Base-by-base conservation (phyloP, 2,113 vertebrate genomes). In the Thomomys bottae region DNA sequence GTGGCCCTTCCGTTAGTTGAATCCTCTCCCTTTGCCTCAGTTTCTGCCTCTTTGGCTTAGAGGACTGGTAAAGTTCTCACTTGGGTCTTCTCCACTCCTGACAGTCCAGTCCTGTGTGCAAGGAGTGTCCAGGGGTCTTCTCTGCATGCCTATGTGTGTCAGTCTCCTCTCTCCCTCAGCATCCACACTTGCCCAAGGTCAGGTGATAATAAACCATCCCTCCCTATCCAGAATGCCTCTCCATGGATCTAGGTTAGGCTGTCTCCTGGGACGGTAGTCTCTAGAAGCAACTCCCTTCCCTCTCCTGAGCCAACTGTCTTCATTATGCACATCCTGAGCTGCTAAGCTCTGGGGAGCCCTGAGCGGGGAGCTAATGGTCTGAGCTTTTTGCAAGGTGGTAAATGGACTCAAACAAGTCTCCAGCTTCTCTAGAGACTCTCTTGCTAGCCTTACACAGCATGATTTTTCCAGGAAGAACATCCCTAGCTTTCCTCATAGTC, bases 181-280 rank as follows among this genome's bases (percentile, higher is more conserved):
- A 34, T 32, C 8, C 18, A 30, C 0, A 0, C 17, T 0, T 57
- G 34, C n/a, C 64, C 3, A 0, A 67, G 32, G 57, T 73, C 6
- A 30, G 12, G 63, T 75, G 40, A 54, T 17, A 23, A 73, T 45
- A 64, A 87, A 70, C 64, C 64, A 78, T 36, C 45, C 40, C 82
- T 79, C 40, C 24, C 82, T 90, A 73, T 54, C 68, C 83, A 83
- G 54, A 92, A 71, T 70, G 28, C 59, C 83, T 73, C 79, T 90
- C 67, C 75, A 28, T 66, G 76, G 92, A 92, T 54, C 66, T 11
- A 2, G 2, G 23, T 85, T 66, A 81, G 88, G 59, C 84, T 10
- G 0, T 66, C 70, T 70, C 67, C 30, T 34, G 79, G 84, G 88
- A 49, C 78, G 3, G 6, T 57, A 90, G 32, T 28, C n/a, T 26